These are phyloP conservation scores for Zosterops lateralis DNA, from an alignment of 2,113 vertebrate genomes.

Conservation along the genomic window DNA sequence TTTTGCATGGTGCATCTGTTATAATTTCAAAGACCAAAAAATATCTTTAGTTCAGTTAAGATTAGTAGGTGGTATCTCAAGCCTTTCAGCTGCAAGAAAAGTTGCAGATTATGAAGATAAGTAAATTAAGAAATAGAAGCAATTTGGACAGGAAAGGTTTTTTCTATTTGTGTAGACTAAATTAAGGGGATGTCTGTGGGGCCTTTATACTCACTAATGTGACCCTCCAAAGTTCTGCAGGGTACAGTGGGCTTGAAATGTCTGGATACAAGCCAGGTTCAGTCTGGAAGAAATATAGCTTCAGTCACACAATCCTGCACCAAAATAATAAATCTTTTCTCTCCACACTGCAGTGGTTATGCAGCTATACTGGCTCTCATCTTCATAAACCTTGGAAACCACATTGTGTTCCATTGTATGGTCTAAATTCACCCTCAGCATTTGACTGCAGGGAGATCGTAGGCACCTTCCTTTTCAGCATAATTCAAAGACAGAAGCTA, in stretches of 20 bases:
- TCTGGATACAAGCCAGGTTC: background rate
- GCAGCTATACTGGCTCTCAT: background rate
- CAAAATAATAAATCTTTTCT: conserved; percentile 2
- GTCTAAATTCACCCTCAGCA: background rate
- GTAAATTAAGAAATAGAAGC: background rate
- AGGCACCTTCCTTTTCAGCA: background rate
- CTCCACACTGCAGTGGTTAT: background rate
- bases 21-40: background rate
- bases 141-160: background rate
- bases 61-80: background rate
- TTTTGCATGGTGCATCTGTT: background rate
- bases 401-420: background rate
- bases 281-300: background rate
- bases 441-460: background rate
- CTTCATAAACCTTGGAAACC: background rate
- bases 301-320: background rate
- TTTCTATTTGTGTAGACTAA: background rate
- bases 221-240: background rate
- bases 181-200: background rate
- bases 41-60: background rate
- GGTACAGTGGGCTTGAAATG: background rate
- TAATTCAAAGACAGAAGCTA: background rate
- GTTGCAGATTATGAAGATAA: background rate
- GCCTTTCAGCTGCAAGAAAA: background rate
- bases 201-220: background rate